Conservation (phyloP, 2,113 vertebrate genomes). For the Bufo bufo region DNA sequence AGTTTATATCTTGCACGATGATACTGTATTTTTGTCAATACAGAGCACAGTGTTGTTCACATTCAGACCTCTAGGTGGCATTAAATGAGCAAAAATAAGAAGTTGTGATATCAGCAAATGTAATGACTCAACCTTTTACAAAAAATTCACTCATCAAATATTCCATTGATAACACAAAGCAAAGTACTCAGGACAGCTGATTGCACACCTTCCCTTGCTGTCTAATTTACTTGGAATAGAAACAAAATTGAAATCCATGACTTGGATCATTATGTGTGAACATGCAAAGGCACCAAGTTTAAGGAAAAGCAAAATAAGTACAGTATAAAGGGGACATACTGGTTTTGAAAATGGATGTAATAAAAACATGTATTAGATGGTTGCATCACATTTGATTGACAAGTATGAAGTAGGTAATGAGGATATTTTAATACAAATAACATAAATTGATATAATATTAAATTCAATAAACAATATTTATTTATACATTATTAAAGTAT, state of each 20-base stretch:
- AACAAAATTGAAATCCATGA: constrained; percentile 46
- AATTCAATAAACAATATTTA: neutral
- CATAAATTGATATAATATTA: neutral
- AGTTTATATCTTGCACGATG: neutral
- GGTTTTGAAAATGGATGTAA: neutral
- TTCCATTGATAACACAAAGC: constrained; percentile 44
- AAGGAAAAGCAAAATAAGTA: constrained; percentile 10
- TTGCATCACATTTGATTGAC: neutral
- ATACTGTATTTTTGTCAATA: neutral
- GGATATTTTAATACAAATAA: neutral
- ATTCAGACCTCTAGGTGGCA: constrained; percentile 43
- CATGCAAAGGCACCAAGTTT: neutral
- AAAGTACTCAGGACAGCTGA: constrained; percentile 42
- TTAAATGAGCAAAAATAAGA: constrained; percentile 27
- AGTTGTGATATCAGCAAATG: neutral
- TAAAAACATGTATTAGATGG: neutral
- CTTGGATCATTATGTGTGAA: constrained; percentile 24
- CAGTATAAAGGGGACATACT: neutral
- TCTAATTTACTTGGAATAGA: constrained; percentile 40
- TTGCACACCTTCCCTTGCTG: constrained; percentile 28
- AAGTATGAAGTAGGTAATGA: neutral
- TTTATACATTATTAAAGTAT: neutral
- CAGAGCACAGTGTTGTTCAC: neutral
- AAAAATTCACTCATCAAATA: constrained; percentile 33
- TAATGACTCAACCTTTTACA: neutral